phyloP scores from a whole-genome alignment of 2,113 vertebrate species.

The Nerophis ophidion region DNA sequence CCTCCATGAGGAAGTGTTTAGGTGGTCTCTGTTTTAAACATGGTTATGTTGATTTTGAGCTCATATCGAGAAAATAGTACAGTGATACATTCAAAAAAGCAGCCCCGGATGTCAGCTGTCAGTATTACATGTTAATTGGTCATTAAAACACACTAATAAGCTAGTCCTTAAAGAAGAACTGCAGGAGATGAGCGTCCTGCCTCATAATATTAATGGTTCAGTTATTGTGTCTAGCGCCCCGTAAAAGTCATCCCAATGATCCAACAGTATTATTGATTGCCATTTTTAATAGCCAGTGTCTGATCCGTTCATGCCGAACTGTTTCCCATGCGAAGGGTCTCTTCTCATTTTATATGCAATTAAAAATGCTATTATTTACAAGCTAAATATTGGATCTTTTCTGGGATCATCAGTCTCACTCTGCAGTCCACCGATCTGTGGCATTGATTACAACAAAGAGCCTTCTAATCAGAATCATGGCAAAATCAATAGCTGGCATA shows the following conservation, averaged over 20 bases:
- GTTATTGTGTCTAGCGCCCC: constrained; percentile 22
- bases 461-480: constrained; percentile 68
- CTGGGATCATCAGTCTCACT: constrained; percentile 55
- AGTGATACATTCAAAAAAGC: too few relatives aligned
- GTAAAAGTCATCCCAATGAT: constrained; percentile 45
- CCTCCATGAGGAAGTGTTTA: too few relatives aligned
- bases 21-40: too few relatives aligned
- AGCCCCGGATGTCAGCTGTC: constrained; percentile 5
- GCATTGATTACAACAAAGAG: constrained; percentile 60
- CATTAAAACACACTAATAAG: constrained; percentile 45
- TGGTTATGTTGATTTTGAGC: too few relatives aligned
- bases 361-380: constrained; percentile 44
- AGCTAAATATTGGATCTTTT: constrained; percentile 54
- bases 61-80: too few relatives aligned
- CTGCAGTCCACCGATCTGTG: constrained; percentile 57
- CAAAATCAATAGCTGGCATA: constrained; percentile 67
- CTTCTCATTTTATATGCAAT: constrained; percentile 53
- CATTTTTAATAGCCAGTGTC: constrained; percentile 23
- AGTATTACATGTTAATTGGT: constrained; percentile 47
- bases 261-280: constrained; percentile 41
- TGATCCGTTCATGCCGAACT: constrained; percentile 18
- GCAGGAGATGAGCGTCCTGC: constrained; percentile 28
- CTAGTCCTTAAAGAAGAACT: constrained; percentile 22
- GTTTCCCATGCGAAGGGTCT: constrained; percentile 26
- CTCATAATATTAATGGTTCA: constrained; percentile 22